Evolutionary conservation across 1,140 invertebrate genomes (phyloP), one percentile per base, ranked within the genome.

Genomic region (Triops longicaudatus): DNA sequence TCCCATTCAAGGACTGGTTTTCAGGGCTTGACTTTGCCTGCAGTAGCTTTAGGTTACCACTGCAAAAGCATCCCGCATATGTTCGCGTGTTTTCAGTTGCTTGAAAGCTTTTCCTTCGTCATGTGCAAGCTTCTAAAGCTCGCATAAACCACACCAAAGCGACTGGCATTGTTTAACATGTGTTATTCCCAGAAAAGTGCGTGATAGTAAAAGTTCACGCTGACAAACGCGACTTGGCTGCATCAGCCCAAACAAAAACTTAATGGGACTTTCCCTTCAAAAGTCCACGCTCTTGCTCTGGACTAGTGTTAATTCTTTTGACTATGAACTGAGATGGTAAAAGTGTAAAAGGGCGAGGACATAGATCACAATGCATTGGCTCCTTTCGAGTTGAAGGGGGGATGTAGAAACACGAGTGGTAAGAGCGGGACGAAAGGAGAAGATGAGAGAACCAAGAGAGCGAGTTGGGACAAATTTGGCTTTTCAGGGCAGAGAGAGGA

Each of bases 1-100:
- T 63, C 50, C 50, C 50, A 17, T 63, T 63, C 50, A 63, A 63
- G 50, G 50, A 63, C 50, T 63, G 50, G 50, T 63, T 63, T 63
- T 63, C 22, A 14, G 50, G 50, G 50, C 50, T 63, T 63, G 50
- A 63, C 50, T 63, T 2, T 63, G 50, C 22, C 50, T 10, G 50
- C 50, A 14, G 22, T 63, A 14, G 50, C 50, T 63, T 63, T 63
- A 63, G 50, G 50, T 63, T 63, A 63, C 50, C 50, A 63, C 50
- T 63, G 50, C 50, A 63, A 63, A 63, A 63, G 50, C 50, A 63
- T 63, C 50, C 10, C 50, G 50, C 50, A 63, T 63, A 63, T 63
- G 50, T 63, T 63, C 14, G 6, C 50, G 14, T 22, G 50, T 63
- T 63, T 63, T 63, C 50, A 63, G 50, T 63, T 63, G 17, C 22